A percentile compares a stretch with the other conserved stretches of the same genome.
phyloP scores from a whole-genome alignment of 2,888 invertebrate species.

The Labia minor region DNA sequence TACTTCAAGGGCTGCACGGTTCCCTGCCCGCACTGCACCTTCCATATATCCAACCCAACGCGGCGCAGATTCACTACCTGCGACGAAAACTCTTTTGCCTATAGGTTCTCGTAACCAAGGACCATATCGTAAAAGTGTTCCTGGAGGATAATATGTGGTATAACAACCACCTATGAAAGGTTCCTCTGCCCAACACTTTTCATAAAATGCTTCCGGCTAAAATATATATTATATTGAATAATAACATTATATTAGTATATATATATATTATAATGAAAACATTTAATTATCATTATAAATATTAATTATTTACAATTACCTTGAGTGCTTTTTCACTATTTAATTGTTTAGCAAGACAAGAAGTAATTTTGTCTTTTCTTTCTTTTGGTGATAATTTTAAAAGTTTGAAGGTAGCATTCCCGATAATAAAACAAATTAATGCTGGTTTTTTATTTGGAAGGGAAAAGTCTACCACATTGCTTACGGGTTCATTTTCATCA shows the following conservation, averaged over 20 bases:
- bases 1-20: slow-evolving; percentile 31
- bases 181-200: slow-evolving; percentile 35
- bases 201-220: background rate
- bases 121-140: slow-evolving; percentile 31
- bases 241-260: too few relatives aligned
- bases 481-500: slow-evolving; percentile 25
- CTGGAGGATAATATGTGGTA: slow-evolving; percentile 34
- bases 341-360: slow-evolving; percentile 23
- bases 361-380: slow-evolving; percentile 22
- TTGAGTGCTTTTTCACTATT: slow-evolving; percentile 23
- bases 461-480: slow-evolving; percentile 22
- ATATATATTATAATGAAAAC: too few relatives aligned
- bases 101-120: slow-evolving; percentile 24
- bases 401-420: slow-evolving; percentile 22
- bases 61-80: slow-evolving; percentile 34
- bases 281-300: too few relatives aligned
- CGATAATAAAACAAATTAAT: slow-evolving; percentile 25
- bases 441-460: slow-evolving; percentile 22
- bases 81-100: slow-evolving; percentile 31
- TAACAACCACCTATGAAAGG: slow-evolving; percentile 38
- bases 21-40: slow-evolving; percentile 34
- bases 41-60: slow-evolving; percentile 35
- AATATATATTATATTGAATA: too few relatives aligned
- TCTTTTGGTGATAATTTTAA: slow-evolving; percentile 20
- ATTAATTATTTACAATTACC: too few relatives aligned